phyloP scores from a whole-genome alignment of 2,888 invertebrate species.

The Diplolepis rosae region DNA sequence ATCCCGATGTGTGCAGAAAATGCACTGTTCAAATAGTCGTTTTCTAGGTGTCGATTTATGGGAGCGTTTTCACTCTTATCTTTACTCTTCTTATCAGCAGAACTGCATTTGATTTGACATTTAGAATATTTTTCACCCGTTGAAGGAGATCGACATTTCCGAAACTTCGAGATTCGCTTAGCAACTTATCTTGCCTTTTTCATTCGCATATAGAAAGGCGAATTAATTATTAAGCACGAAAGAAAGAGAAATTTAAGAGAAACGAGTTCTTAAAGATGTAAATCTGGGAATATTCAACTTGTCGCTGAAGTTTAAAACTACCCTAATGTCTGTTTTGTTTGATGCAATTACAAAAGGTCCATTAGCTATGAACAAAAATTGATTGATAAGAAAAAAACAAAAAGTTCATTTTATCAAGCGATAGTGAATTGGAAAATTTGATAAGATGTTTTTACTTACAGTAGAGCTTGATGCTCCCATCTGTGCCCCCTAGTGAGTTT shows the following conservation, averaged over 20 bases:
- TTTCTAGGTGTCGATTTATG: constrained; percentile 15
- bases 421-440: background rate
- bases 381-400: background rate
- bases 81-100: constrained; percentile 9
- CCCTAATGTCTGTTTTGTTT: background rate
- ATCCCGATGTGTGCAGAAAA: background rate
- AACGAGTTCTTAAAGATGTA: background rate
- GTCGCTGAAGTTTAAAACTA: background rate
- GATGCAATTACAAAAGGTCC: background rate
- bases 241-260: background rate
- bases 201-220: background rate
- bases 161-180: background rate
- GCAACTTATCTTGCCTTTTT: background rate
- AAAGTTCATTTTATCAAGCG: background rate
- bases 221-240: background rate
- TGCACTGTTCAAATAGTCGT: constrained; percentile 2
- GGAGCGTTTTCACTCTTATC: constrained; percentile 11
- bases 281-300: background rate
- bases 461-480: constrained; percentile 76
- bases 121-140: background rate
- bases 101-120: constrained; percentile 13
- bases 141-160: background rate
- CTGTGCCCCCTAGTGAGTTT: constrained; percentile 76
- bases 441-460: constrained; percentile 68
- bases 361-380: background rate